Base-by-base conservation (phyloP, 2,888 invertebrate species). In the Pyralis farinalis region DNA sequence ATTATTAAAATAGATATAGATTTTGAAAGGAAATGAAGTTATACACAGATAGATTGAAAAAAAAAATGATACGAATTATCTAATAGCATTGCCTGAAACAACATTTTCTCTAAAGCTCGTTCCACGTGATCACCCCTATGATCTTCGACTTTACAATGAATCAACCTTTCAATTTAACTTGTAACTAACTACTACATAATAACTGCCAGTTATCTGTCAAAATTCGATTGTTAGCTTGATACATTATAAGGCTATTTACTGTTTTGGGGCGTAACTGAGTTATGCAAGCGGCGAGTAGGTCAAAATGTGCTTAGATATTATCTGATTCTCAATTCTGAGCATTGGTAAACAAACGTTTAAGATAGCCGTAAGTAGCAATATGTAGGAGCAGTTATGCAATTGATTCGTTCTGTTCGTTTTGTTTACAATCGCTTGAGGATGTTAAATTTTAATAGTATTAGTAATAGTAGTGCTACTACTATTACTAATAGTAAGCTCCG, bases 201-300 rank as follows among this genome's bases (percentile, higher is more conserved):
- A 12, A 8, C 40, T 12, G 37, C 30, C 37, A 31, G 12, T 30
- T 10, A 12, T 30, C 12, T 30, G 30, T 40, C 39, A 40, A 33
- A 42, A 40, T 40, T 25, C 42, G 43, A 44, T 42, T 38, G 43
- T 35, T 34, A 27, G 41, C 49, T 46, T 46, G 43, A 45, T 43
- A 44, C 44, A 36, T 44, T 40, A 40, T 20, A 38, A 41, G 36
- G 32, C 45, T 36, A 42, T 41, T 39, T 31, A 20, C n/a, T 44
- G 42, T 44, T 31, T 37, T 37, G 29, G 37, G 21, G 30, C 31
- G 37, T 29, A 21, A 21, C 30, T 4, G n/a, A 25, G 35, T 49
- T 49, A 43, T 43, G 49, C 37, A 46, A 46, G 40, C 21, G n/a
- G 21, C 11, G 43, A 43, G 39, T 47, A 38, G 48, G 43, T 37